Percentiles rank a stretch among this genome's conserved stretches.
phyloP scores from a whole-genome alignment of 2,113 vertebrate genomes.

The Fulica atra region DNA sequence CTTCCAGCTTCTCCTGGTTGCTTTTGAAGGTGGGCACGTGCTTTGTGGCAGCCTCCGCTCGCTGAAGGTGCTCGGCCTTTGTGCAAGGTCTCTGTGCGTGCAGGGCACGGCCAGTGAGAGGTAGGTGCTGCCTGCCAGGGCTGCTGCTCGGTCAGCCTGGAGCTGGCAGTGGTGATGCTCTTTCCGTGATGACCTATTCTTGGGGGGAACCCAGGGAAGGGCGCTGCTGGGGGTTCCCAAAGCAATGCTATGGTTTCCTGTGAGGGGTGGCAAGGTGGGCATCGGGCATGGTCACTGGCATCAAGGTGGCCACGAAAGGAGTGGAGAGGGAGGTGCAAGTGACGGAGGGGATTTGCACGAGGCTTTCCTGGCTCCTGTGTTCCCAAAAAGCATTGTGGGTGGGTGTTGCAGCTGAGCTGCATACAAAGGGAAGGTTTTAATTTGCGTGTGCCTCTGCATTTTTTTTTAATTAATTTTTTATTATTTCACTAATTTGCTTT shows the following conservation, averaged over 20 bases:
- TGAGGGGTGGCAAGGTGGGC: neutral
- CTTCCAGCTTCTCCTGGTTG: slow-evolving; percentile 1
- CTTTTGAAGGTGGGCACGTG: slow-evolving; percentile 26
- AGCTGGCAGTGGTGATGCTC: neutral
- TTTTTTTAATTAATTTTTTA: neutral
- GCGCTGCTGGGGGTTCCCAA: neutral
- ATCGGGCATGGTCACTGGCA: rapidly evolving
- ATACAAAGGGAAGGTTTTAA: neutral
- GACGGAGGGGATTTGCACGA: neutral
- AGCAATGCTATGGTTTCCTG: neutral
- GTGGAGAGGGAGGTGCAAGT: neutral
- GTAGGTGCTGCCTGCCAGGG: neutral
- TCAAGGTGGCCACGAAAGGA: neutral
- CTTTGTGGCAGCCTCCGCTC: neutral
- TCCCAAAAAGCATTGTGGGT: neutral
- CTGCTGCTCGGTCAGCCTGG: rapidly evolving
- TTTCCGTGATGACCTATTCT: neutral
- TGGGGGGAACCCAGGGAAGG: rapidly evolving
- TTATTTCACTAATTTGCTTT: neutral
- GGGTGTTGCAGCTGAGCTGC: neutral
- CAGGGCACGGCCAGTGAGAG: neutral
- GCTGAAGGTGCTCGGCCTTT: neutral
- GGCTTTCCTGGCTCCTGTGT: neutral
- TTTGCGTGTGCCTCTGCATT: neutral
- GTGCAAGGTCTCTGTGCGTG: neutral